Base-by-base conservation (phyloP, 2,113 vertebrate species). In the Dicaeum eximium region DNA sequence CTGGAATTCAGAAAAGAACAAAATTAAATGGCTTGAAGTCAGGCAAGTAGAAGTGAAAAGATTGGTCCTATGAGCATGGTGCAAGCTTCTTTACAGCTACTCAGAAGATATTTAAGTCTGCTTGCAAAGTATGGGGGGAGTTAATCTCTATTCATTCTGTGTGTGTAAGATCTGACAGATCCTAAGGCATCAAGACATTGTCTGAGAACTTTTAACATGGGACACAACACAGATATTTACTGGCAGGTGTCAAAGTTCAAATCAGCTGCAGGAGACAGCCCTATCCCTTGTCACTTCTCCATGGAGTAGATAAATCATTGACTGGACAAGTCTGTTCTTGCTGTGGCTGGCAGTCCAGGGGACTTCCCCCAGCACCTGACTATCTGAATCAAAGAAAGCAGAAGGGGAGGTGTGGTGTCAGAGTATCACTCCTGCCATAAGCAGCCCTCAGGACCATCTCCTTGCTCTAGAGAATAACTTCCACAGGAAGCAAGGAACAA, bases 371-470 rank as follows among this genome's bases (percentile, higher is more conserved):
- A n/a, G 25, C 19, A 54, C 13, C 25, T 58, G 31, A 20, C 8
- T 6, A 11, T 21, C 44, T 73, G 10, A 45, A 38, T 18, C 17
- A 27, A 18, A 4, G 13, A 48, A 5, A 48, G 21, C 23, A 54
- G 62, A 45, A 66, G 24, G 22, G 16, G 13, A 71, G 12, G 38
- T 37, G 40, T 20, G 20, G 25, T 33, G 40, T 9, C 45, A 42
- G 44, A 42, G 44, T 27, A 11, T 69, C 60, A 24, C 9, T 60
- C 22, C 64, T 77, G 48, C 45, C 37, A 14, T 15, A 24, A 57
- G 30, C n/a, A 65, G 16, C 2, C 0, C 0, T 16, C 27, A 66
- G 45, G n/a, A 62, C 14, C 11, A 42, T 9, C 22, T 33, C 6
- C 20, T 38, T 51, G n/a, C 6, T 0, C 0, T 9, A 31, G 30